Evolutionary conservation across 2,797 vertebrate genomes (phyloP).

Genomic region (Enteromius anoplus): DNA sequence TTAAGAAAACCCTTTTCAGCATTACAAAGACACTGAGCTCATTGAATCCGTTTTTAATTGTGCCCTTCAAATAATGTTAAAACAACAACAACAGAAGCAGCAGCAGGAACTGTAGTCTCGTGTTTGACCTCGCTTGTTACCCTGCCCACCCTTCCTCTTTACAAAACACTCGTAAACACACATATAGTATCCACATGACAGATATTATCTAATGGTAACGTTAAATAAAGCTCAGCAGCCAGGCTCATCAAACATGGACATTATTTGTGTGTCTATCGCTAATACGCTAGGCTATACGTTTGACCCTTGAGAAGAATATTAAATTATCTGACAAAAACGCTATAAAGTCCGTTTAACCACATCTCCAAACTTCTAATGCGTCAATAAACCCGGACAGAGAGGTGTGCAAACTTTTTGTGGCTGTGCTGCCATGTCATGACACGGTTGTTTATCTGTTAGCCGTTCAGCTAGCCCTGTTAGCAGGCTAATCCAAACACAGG

Average conservation of each 20-base stretch:
- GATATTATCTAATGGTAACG: neutral
- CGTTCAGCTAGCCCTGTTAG: constrained; percentile 44
- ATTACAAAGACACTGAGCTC: neutral
- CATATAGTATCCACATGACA: neutral
- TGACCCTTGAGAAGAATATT: constrained; percentile 9
- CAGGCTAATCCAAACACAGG: constrained; percentile 48
- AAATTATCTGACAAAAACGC: neutral
- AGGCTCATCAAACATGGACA: constrained; percentile 33
- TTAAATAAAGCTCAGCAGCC: neutral
- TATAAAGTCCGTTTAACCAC: constrained; percentile 4
- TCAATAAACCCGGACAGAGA: neutral
- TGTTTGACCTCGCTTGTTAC: constrained; percentile 8
- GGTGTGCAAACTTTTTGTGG: constrained; percentile 47
- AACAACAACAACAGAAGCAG: neutral
- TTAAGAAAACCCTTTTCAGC: neutral
- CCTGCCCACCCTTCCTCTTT: neutral
- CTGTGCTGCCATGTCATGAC: constrained; percentile 26
- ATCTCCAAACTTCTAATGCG: neutral
- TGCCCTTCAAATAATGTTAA: constrained; percentile 10
- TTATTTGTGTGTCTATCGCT: constrained; percentile 26
- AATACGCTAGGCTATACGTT: constrained; percentile 36
- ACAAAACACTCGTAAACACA: neutral
- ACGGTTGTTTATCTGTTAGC: constrained; percentile 41
- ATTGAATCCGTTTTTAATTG: constrained; percentile 1
- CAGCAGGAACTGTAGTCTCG: constrained; percentile 3